phyloP scores from a whole-genome alignment of 2,113 vertebrate species.

The Eublepharis macularius region DNA sequence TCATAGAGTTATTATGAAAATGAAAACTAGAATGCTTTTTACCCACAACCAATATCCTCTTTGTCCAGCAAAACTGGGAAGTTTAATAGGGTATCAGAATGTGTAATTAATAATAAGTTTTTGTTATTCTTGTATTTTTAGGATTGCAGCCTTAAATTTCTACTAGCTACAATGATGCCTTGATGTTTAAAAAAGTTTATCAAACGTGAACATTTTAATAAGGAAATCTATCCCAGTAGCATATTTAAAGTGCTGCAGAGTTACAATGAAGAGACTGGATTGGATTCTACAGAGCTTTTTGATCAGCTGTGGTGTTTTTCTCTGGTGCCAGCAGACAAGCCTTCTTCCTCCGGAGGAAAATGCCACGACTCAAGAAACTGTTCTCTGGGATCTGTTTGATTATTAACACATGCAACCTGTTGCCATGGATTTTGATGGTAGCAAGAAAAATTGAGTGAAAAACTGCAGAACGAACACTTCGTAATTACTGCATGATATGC shows the following conservation, averaged over 20 bases:
- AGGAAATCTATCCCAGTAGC: not conserved
- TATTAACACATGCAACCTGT: not conserved
- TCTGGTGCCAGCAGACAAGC: too few species aligned
- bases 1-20: not conserved
- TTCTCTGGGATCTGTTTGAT: not conserved
- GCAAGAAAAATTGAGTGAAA: not conserved
- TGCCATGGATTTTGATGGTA: not conserved
- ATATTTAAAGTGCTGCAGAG: not conserved
- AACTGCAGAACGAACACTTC: not conserved
- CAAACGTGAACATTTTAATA: conserved; percentile 5
- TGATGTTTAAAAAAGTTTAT: not conserved
- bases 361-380: too few species aligned
- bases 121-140: not conserved
- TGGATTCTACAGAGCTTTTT: too few species aligned
- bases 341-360: too few species aligned
- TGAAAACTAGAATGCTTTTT: not conserved
- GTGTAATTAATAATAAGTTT: not conserved
- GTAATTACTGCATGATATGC: not conserved
- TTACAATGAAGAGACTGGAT: not conserved
- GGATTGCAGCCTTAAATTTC: not conserved
- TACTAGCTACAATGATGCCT: not conserved
- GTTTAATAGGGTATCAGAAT: not conserved
- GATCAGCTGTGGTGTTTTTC: too few species aligned
- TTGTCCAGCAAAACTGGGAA: not conserved
- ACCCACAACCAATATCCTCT: not conserved